Evolutionary conservation across 2,113 vertebrate genomes (phyloP).

Genomic region (Dasypus novemcinctus): DNA sequence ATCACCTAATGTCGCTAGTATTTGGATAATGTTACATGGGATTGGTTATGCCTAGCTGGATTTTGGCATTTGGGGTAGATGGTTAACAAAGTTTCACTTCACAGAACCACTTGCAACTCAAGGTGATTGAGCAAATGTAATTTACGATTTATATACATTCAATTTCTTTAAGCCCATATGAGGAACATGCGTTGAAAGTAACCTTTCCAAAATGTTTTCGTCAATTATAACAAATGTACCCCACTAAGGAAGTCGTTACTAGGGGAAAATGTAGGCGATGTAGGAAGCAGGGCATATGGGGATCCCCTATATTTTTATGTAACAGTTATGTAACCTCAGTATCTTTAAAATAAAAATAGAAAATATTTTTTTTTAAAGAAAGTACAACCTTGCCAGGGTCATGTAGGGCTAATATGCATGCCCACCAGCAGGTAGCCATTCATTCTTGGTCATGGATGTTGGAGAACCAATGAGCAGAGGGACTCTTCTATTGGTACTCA

Average conservation of each 20-base stretch:
- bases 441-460: not conserved
- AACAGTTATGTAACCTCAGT: too few relatives aligned
- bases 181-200: slow-evolving; percentile 50
- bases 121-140: slow-evolving; percentile 39
- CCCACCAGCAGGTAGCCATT: not conserved
- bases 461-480: not conserved
- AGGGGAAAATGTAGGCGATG: too few relatives aligned
- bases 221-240: too few relatives aligned
- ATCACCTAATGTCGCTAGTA: not conserved
- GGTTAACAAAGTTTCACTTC: slow-evolving; percentile 63
- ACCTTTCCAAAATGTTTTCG: too few relatives aligned
- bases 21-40: not conserved
- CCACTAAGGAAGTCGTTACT: too few relatives aligned
- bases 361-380: too few relatives aligned
- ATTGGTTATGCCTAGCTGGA: slow-evolving; percentile 39
- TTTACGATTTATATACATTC: slow-evolving; percentile 45
- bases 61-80: slow-evolving; percentile 54
- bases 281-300: too few relatives aligned
- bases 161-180: slow-evolving; percentile 31
- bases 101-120: slow-evolving; percentile 32
- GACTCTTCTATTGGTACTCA: not conserved
- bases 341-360: too few relatives aligned
- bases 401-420: slow-evolving; percentile 4
- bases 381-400: not conserved
- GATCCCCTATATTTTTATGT: too few relatives aligned